Percentiles rank a stretch among this genome's conserved stretches.
Conservation (phyloP, 2,888 invertebrate genomes). For the Chrysolina haemoptera region DNA sequence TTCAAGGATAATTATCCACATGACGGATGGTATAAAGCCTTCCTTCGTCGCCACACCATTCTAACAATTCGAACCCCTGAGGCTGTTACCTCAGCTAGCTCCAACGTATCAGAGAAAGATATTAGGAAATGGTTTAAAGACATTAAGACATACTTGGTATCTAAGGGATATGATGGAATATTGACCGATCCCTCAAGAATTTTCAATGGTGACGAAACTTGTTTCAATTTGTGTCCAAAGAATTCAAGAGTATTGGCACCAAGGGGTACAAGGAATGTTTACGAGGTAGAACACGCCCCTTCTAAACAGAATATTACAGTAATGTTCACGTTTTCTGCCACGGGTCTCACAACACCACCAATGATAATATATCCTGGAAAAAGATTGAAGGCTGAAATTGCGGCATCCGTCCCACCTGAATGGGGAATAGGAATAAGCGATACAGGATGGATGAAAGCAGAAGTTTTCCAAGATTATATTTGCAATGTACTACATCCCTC, state of each 20-base stretch:
- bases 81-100: too few relatives aligned
- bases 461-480: conserved; percentile 17
- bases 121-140: background rate
- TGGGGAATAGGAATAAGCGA: too few relatives aligned
- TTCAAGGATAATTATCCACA: background rate
- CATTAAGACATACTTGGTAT: background rate
- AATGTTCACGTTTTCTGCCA: conserved; percentile 64
- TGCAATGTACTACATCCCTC: conserved; percentile 26
- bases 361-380: conserved; percentile 62
- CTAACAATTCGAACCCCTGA: too few relatives aligned
- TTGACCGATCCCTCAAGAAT: too few relatives aligned
- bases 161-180: too few relatives aligned
- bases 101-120: conserved; percentile 5
- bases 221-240: conserved; percentile 8
- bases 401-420: conserved; percentile 7
- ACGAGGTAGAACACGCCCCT: conserved; percentile 61
- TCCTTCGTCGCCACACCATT: too few relatives aligned
- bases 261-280: conserved; percentile 55
- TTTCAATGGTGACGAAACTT: conserved; percentile 16
- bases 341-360: conserved; percentile 45
- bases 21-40: background rate
- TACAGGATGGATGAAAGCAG: too few relatives aligned
- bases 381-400: conserved; percentile 54
- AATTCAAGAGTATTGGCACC: conserved; percentile 13
- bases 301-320: conserved; percentile 63